phyloP scores from a whole-genome alignment of 2,888 invertebrate genomes.

The Hyposoter dolosus region DNA sequence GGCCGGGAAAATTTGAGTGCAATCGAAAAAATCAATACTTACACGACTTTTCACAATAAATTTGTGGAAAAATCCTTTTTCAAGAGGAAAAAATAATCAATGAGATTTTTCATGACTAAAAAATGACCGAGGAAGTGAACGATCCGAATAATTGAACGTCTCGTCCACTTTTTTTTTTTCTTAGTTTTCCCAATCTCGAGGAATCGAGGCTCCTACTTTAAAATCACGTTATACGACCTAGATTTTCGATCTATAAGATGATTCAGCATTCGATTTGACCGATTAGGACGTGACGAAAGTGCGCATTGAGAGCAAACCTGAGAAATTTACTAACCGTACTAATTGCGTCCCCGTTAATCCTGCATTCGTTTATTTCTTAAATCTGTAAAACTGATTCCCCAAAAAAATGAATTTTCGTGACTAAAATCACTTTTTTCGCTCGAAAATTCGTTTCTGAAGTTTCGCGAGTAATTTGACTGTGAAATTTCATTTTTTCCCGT shows the following conservation, averaged over 20 bases:
- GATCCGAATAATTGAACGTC: background rate
- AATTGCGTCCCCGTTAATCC: background rate
- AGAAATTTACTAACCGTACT: background rate
- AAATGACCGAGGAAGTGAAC: background rate
- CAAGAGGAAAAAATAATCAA: background rate
- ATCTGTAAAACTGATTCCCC: background rate
- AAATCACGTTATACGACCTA: constrained; percentile 26
- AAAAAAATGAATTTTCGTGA: background rate
- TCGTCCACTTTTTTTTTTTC: background rate
- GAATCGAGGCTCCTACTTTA: background rate
- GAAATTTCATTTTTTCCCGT: background rate
- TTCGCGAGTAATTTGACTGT: background rate
- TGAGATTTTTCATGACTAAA: background rate
- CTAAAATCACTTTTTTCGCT: background rate
- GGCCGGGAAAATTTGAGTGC: background rate
- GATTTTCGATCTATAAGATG: constrained; percentile 21
- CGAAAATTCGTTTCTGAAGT: background rate
- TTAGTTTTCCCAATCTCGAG: background rate
- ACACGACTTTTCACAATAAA: no score
- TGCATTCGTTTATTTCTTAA: background rate
- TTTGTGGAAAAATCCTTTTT: no score
- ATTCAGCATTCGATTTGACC: constrained; percentile 35
- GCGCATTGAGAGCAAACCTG: constrained; percentile 18
- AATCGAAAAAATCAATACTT: background rate
- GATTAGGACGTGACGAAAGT: constrained; percentile 29